Evolutionary conservation across 30 jellyfish, hydroid and myxozoan species (phyloP).

Genomic region (Phacellophora camtschatica): DNA sequence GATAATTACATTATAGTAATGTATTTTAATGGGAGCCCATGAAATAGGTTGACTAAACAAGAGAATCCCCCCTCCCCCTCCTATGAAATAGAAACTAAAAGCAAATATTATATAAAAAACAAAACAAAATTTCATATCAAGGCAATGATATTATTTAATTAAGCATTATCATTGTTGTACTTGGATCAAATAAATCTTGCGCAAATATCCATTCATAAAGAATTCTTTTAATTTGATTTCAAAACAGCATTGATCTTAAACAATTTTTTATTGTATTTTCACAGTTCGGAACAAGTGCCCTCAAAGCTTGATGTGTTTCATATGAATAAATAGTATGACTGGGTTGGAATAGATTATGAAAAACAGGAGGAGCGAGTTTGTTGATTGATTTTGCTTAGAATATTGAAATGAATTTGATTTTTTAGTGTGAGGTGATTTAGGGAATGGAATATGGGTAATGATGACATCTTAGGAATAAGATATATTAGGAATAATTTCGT

Average conservation of each 20-base stretch:
- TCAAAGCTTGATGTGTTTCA: background rate
- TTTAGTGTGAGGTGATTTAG: conserved; percentile 11
- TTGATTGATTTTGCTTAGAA: conserved; percentile 1
- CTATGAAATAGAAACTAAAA: too few relatives aligned
- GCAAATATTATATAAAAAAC: too few relatives aligned
- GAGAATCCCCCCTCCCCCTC: too few relatives aligned
- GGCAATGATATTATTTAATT: too few relatives aligned
- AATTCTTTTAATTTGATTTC: background rate
- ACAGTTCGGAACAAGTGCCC: too few relatives aligned
- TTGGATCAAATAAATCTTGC: too few relatives aligned
- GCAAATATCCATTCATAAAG: background rate
- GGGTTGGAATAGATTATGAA: conserved; percentile 7
- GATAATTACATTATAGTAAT: too few relatives aligned
- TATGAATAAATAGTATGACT: background rate
- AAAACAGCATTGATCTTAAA: background rate
- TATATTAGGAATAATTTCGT: too few relatives aligned
- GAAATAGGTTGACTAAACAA: too few relatives aligned
- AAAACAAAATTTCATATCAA: too few relatives aligned
- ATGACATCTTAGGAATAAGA: background rate
- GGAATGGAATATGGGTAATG: conserved; percentile 9
- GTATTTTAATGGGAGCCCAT: too few relatives aligned
- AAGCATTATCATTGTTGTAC: too few relatives aligned
- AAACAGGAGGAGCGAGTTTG: conserved; percentile 8
- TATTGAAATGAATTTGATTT: conserved; percentile 6
- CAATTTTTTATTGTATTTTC: background rate